Conservation (phyloP, 2,797 vertebrate genomes). For the Liparis tanakae region DNA sequence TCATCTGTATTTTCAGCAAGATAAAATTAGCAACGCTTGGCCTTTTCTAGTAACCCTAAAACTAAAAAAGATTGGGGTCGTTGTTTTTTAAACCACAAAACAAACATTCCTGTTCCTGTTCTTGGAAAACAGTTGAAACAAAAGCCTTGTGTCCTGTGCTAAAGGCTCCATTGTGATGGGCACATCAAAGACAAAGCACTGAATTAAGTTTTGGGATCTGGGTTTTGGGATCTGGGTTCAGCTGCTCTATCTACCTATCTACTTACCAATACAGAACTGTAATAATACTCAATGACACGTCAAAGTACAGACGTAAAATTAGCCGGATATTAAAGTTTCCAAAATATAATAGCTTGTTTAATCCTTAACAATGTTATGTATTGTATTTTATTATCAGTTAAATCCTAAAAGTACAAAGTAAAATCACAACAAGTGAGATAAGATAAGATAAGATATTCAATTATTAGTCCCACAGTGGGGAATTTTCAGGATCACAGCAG, state of each 20-base stretch:
- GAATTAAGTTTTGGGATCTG: not conserved
- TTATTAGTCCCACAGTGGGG: too few relatives aligned
- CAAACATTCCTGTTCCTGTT: conserved; percentile 29
- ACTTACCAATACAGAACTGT: not conserved
- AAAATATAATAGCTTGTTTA: not conserved
- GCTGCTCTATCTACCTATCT: conserved; percentile 1
- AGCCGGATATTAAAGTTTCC: not conserved
- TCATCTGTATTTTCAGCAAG: conserved; percentile 46
- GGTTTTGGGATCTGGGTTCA: not conserved
- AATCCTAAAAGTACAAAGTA: not conserved
- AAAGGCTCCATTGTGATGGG: not conserved
- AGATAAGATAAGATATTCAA: too few relatives aligned
- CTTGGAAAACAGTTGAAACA: conserved; percentile 12
- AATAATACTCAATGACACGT: not conserved
- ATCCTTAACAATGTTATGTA: not conserved
- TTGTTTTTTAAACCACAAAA: conserved; percentile 29
- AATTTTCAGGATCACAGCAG: too few relatives aligned
- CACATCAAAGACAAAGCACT: not conserved
- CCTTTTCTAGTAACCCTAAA: conserved; percentile 19
- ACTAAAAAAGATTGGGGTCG: conserved; percentile 26
- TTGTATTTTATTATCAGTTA: conserved; percentile 4
- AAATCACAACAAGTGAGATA: not conserved
- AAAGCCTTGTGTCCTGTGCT: not conserved
- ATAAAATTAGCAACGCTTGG: conserved; percentile 52
- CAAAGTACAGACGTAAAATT: not conserved